Evolutionary conservation across 2,797 vertebrate genomes (phyloP), one percentile per base, ranked within the genome.

Genomic region (Ceryle rudis): DNA sequence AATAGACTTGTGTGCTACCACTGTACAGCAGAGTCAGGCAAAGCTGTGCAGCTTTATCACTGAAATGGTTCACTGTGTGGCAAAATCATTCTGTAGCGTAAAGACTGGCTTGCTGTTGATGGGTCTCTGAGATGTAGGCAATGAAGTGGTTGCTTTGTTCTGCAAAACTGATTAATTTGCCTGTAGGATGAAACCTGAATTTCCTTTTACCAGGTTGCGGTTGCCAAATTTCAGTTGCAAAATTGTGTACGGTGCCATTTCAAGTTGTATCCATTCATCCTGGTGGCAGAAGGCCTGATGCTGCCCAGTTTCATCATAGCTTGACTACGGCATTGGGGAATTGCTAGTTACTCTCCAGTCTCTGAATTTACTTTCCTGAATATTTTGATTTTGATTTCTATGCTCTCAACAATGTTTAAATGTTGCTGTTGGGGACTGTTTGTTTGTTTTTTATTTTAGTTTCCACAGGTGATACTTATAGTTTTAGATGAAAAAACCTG

Each of bases 181-280:
- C n/a, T 65, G 1, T 52, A 71, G 22, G 64, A 5, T 57, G 47
- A 65, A 67, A 77, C 42, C 3, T n/a, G 20, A 35, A 33, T 77
- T 66, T 44, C 29, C 13, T 72, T 91, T 90, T 80, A 35, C 29
- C 37, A 47, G 6, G 5, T 19, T 80, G 39, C 31, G 47, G 18
- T 77, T 80, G 44, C 26, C 47, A 47, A 39, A 66, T n/a, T 47
- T 4, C 35, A n/a, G 52, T n/a, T 39, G 72, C 31, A 44, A 75
- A 91, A n/a, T 0, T 0, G 2, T 10, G 16, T 31, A 18, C 1
- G 2, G 22, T 73, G 28, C 39, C 2, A 3, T 78, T 89, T 86
- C 41, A 60, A 41, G 11, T 81, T 41, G 4, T 51, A 19, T 86
- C 26, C 2, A 0, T 84, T 74, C 8, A 7, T 78, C 19, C 8